phyloP scores from a whole-genome alignment of 2,888 invertebrate species.

The Meandrusa payeni region DNA sequence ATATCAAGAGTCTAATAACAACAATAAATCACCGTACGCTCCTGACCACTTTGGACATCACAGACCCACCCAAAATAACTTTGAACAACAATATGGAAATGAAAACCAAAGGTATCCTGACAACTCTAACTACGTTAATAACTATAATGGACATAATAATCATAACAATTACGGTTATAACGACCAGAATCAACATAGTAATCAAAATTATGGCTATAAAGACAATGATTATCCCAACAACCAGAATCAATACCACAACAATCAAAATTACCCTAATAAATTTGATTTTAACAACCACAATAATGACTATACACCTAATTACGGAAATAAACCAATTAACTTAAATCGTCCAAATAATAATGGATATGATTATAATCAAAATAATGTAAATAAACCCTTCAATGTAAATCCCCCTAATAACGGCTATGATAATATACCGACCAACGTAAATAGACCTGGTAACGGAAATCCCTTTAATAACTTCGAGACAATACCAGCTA shows the following conservation, averaged over 20 bases:
- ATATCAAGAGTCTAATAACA: conserved; percentile 13
- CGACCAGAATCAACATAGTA: conserved; percentile 16
- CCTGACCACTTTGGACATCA: conserved; percentile 8
- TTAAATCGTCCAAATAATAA: conserved; percentile 4
- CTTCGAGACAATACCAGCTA: background rate
- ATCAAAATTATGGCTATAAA: conserved; percentile 26
- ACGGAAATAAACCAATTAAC: conserved; percentile 9
- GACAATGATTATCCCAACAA: conserved; percentile 19
- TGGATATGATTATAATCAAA: conserved; percentile 8
- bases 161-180: conserved; percentile 12
- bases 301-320: conserved; percentile 18
- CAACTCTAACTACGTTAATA: conserved; percentile 31
- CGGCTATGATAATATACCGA: conserved; percentile 4
- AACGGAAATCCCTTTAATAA: no score
- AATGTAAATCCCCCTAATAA: conserved; percentile 10
- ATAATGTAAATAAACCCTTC: conserved; percentile 14
- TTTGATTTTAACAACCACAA: conserved; percentile 29
- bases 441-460: no score
- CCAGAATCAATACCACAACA: conserved; percentile 20
- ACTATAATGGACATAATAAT: conserved; percentile 28
- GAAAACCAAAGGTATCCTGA: conserved; percentile 25
- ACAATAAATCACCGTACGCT: conserved; percentile 7
- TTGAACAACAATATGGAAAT: conserved; percentile 20
- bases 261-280: conserved; percentile 26
- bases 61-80: conserved; percentile 12